These are phyloP conservation scores for Gadus chalcogrammus DNA, from an alignment of 2,113 vertebrate species.

Conservation along the genomic window DNA sequence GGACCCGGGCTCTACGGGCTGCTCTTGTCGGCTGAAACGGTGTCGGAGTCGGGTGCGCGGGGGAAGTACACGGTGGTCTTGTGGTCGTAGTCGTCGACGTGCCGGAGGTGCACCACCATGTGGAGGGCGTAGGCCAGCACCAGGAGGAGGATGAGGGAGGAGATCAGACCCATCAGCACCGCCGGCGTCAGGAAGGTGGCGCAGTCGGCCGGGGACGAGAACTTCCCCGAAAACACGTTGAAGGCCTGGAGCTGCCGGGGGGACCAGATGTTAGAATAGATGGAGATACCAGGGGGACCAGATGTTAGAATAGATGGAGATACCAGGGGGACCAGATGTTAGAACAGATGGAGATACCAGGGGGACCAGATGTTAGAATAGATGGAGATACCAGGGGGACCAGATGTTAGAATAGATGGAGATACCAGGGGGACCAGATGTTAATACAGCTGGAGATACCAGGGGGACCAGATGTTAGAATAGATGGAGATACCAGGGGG, in stretches of 20 bases:
- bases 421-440: not conserved
- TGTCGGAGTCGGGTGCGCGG: conserved; percentile 47
- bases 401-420: too few species aligned
- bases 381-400: not conserved
- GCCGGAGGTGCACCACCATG: conserved; percentile 88
- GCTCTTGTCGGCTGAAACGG: conserved; percentile 27
- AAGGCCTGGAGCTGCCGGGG: conserved; percentile 87
- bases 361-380: not conserved
- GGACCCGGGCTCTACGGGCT: conserved; percentile 19
- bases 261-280: conserved; percentile 3
- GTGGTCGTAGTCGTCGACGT: conserved; percentile 82
- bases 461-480: conserved; percentile 2
- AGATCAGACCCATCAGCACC: conserved; percentile 85
- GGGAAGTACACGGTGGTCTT: conserved; percentile 72
- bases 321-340: conserved; percentile 2
- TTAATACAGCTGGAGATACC: too few species aligned
- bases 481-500: not conserved
- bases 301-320: not conserved
- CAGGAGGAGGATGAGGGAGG: conserved; percentile 85
- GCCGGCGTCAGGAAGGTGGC: conserved; percentile 84
- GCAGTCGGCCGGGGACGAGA: conserved; percentile 83
- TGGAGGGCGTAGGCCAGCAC: conserved; percentile 89
- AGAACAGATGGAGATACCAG: not conserved
- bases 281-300: not conserved
- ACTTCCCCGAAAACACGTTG: conserved; percentile 75